Percentiles rank a stretch among this genome's conserved stretches.
These are phyloP conservation scores for Euphydryas editha DNA, from an alignment of 2,888 invertebrate species.

Conservation along the genomic window DNA sequence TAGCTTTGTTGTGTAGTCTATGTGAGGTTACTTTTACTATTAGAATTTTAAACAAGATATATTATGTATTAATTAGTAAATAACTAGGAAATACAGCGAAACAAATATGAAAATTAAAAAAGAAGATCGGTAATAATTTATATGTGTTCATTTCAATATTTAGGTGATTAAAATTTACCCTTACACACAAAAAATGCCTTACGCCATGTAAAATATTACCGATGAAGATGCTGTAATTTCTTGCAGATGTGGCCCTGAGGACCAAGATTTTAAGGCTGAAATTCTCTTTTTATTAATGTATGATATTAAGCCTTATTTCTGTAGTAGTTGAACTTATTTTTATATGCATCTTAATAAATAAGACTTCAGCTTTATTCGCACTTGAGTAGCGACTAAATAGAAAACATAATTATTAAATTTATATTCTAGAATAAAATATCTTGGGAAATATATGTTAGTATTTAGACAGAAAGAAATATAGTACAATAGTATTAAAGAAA, in stretches of 20 bases:
- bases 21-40: too few relatives aligned
- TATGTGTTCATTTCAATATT: not conserved
- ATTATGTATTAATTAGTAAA: too few relatives aligned
- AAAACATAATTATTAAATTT: too few relatives aligned
- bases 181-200: slow-evolving; percentile 26
- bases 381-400: not conserved
- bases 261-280: slow-evolving; percentile 28
- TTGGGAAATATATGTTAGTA: too few relatives aligned
- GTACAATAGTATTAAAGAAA: too few relatives aligned
- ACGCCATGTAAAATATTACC: slow-evolving; percentile 32
- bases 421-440: too few relatives aligned
- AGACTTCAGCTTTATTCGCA: not conserved
- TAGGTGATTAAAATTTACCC: slow-evolving; percentile 17
- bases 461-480: too few relatives aligned
- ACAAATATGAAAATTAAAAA: not conserved
- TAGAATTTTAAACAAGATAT: too few relatives aligned
- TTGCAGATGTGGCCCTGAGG: slow-evolving; percentile 36
- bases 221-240: slow-evolving; percentile 39
- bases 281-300: slow-evolving; percentile 14
- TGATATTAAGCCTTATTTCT: slow-evolving; percentile 11
- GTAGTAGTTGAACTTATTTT: slow-evolving; percentile 12
- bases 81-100: not conserved
- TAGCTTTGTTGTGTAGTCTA: too few relatives aligned
- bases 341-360: not conserved
- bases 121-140: not conserved